Conservation (phyloP, 2,113 vertebrate species). For the Cololabis saira region DNA sequence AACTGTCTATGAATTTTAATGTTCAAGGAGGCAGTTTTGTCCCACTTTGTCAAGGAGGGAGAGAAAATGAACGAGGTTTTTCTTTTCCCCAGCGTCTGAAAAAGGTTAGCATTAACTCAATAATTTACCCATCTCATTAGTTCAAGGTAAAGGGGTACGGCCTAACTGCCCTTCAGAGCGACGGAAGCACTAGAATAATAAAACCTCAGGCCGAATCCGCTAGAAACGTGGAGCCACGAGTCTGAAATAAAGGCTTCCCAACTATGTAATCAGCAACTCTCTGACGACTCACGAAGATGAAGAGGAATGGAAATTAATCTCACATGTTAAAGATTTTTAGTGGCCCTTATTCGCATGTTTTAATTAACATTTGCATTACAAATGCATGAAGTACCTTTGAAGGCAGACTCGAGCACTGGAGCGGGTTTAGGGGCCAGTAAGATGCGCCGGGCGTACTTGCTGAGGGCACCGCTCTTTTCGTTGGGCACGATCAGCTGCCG, state of each 20-base stretch:
- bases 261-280: conserved; percentile 29
- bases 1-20: conserved; percentile 92
- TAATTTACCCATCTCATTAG: conserved; percentile 79
- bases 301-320: conserved; percentile 10
- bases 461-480: conserved; percentile 94
- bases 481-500: conserved; percentile 97
- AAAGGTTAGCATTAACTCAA: conserved; percentile 70
- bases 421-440: conserved; percentile 95
- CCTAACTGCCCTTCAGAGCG: conserved; percentile 71
- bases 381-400: conserved; percentile 89
- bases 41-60: conserved; percentile 40
- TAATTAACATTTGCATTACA: neutral
- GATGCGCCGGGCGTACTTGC: conserved; percentile 97
- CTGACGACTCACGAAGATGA: conserved; percentile 7
- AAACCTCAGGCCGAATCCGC: conserved; percentile 45
- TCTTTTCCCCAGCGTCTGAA: conserved; percentile 32
- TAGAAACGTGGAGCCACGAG: conserved; percentile 22
- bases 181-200: conserved; percentile 62
- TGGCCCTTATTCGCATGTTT: too few species aligned
- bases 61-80: conserved; percentile 48
- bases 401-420: conserved; percentile 92
- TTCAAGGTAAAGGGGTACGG: conserved; percentile 63
- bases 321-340: neutral
- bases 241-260: conserved; percentile 34
- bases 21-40: conserved; percentile 74